Evolutionary conservation across 2,888 invertebrate genomes (phyloP).

Genomic region (Cephus sareptanus): DNA sequence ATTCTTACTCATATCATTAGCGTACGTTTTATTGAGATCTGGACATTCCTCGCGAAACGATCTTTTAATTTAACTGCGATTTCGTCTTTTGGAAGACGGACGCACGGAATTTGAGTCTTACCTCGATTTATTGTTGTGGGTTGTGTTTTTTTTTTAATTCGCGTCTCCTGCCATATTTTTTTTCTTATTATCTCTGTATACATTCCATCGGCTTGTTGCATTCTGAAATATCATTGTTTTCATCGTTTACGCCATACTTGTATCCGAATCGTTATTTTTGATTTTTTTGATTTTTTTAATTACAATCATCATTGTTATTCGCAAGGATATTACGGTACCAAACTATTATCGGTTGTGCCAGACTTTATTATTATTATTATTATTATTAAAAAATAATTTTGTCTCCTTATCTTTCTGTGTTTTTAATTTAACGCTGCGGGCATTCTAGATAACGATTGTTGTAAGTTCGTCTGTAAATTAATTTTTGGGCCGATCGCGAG

Average conservation of each 20-base stretch:
- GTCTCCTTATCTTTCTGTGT: conserved; percentile 31
- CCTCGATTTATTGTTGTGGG: neutral
- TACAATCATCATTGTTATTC: neutral
- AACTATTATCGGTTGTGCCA: conserved; percentile 54
- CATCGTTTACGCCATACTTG: neutral
- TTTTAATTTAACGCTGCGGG: conserved; percentile 40
- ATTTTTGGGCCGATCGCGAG: neutral
- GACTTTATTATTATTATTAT: conserved; percentile 30
- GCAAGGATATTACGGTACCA: conserved; percentile 38
- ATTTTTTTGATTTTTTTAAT: neutral
- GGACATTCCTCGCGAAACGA: conserved; percentile 19
- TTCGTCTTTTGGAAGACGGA: neutral
- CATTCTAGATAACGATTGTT: conserved; percentile 28
- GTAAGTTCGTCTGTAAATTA: neutral
- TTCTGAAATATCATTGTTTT: conserved; percentile 18
- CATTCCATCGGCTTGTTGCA: conserved; percentile 29
- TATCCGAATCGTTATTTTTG: neutral
- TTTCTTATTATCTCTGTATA: conserved; percentile 28
- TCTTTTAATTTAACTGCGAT: neutral
- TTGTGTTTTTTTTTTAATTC: neutral
- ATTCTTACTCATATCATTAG: conserved; percentile 59
- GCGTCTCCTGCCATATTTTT: neutral
- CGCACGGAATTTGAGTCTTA: neutral
- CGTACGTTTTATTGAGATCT: conserved; percentile 24
- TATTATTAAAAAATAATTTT: neutral